phyloP scores from a whole-genome alignment of 2,113 vertebrate species.

The Shinisaurus crocodilurus region DNA sequence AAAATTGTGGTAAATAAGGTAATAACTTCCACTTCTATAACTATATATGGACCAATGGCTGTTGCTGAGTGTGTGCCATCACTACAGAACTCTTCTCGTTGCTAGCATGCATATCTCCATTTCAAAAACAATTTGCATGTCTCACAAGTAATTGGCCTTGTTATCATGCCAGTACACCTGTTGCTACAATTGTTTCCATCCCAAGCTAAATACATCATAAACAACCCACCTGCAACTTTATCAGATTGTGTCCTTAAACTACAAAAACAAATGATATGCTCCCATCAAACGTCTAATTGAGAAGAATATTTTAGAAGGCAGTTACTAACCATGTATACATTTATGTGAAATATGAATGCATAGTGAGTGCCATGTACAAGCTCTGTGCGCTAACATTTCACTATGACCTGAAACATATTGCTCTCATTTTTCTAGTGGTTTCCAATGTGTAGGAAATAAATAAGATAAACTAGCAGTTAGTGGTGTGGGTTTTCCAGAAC shows the following conservation, averaged over 20 bases:
- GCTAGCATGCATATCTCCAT: background rate
- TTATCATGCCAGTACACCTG: slow-evolving; percentile 38
- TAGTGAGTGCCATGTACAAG: background rate
- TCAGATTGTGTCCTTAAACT: background rate
- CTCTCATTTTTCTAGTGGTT: background rate
- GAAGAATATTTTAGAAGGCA: background rate
- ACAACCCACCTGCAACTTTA: slow-evolving; percentile 36
- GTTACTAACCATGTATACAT: background rate
- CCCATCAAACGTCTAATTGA: too few relatives aligned
- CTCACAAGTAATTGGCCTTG: slow-evolving; percentile 41
- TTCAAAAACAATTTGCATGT: slow-evolving; percentile 37
- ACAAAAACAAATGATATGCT: background rate
- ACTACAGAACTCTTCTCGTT: background rate
- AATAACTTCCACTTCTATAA: too few relatives aligned
- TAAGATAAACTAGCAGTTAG: too few relatives aligned
- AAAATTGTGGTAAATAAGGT: background rate
- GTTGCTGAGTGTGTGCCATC: background rate
- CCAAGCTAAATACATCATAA: slow-evolving; percentile 13
- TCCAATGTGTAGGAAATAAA: background rate
- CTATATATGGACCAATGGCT: background rate
- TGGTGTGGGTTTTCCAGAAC: too few relatives aligned
- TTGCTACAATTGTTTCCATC: slow-evolving; percentile 45
- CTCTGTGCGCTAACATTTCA: background rate
- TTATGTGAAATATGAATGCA: background rate
- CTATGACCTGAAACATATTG: too few relatives aligned